Evolutionary conservation across 53 echinoderm and acorn worm genomes (phyloP).

Genomic region (Patiria pectinifera): DNA sequence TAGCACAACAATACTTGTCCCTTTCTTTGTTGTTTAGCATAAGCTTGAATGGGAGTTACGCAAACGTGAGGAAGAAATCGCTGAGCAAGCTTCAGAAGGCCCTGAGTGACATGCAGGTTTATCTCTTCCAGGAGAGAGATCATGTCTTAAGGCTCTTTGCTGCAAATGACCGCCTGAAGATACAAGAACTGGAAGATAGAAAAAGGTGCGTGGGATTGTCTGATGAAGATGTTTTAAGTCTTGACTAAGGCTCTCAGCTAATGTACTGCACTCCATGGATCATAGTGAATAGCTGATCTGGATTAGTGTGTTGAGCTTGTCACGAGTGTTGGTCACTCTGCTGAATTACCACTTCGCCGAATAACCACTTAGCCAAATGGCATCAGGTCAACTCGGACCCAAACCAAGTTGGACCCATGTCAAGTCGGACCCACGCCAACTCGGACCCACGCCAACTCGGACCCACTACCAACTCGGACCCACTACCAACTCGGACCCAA

Average conservation of each 20-base stretch:
- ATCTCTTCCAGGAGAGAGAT: conserved; percentile 96
- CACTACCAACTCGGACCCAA: no score
- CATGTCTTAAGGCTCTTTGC: conserved; percentile 93
- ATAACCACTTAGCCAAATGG: no score
- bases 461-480: no score
- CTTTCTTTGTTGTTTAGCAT: conserved; percentile 65
- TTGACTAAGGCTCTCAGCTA: not conserved
- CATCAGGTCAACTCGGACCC: no score
- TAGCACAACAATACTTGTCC: not conserved
- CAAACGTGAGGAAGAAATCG: conserved; percentile 96
- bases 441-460: no score
- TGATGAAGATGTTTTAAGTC: not conserved
- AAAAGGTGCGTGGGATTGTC: conserved; percentile 74
- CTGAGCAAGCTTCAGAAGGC: conserved; percentile 98
- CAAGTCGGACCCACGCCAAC: no score
- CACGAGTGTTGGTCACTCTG: no score
- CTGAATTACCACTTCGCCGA: no score
- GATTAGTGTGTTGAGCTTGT: no score
- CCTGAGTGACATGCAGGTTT: conserved; percentile 99
- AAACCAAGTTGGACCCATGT: no score
- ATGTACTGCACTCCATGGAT: no score
- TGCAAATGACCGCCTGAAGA: conserved; percentile 96
- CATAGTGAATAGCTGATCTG: no score
- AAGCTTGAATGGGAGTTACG: conserved; percentile 92
- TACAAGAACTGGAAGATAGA: conserved; percentile 94